These are phyloP conservation scores for Tortrix viridana DNA, from an alignment of 2,888 invertebrate genomes.

Conservation along the genomic window DNA sequence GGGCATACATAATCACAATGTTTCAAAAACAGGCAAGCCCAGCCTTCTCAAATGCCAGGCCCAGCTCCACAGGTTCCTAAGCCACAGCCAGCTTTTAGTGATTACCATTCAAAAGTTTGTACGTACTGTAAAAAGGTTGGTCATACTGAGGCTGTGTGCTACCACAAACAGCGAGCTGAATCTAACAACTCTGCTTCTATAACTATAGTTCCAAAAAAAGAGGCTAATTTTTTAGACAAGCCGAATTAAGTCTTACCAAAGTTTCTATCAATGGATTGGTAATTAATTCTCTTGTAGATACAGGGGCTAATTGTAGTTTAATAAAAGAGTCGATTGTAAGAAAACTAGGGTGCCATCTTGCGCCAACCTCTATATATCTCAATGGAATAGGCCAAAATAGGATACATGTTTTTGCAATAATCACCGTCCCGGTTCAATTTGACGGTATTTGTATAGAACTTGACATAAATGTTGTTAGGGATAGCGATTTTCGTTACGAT, in stretches of 20 bases:
- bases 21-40: neutral
- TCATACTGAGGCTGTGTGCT: slow-evolving; percentile 34
- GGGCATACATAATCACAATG: neutral
- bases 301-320: slow-evolving; percentile 40
- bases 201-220: neutral
- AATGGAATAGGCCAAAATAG: slow-evolving; percentile 37
- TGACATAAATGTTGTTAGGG: slow-evolving; percentile 38
- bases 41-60: neutral
- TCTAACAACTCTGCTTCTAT: neutral
- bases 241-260: slow-evolving; percentile 31
- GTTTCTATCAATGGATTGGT: slow-evolving; percentile 36
- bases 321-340: slow-evolving; percentile 40
- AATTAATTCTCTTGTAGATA: slow-evolving; percentile 43
- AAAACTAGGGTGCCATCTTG: slow-evolving; percentile 25
- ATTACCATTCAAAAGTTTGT: slow-evolving; percentile 16
- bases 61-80: neutral
- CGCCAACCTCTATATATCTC: slow-evolving; percentile 20
- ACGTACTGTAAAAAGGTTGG: slow-evolving; percentile 40
- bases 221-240: slow-evolving; percentile 35
- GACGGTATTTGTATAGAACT: slow-evolving; percentile 41
- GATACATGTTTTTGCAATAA: slow-evolving; percentile 34
- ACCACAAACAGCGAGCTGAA: slow-evolving; percentile 6
- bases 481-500: slow-evolving; percentile 34
- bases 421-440: slow-evolving; percentile 39
- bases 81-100: no score